Evolutionary conservation across 2,797 vertebrate genomes (phyloP).

Genomic region (Chloroceryle amazona): DNA sequence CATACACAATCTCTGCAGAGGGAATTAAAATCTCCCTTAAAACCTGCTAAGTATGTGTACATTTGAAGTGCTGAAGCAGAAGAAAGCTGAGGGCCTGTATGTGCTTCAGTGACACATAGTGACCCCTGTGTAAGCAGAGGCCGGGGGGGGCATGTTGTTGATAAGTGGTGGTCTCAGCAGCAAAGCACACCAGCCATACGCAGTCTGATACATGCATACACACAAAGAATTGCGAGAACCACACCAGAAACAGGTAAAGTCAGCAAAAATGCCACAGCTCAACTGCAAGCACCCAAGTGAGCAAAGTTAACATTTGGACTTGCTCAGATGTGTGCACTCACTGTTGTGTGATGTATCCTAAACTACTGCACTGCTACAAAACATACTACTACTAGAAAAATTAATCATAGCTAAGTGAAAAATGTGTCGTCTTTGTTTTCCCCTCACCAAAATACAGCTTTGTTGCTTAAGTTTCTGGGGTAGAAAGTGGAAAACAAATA

Average conservation of each 20-base stretch:
- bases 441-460: not conserved
- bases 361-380: not conserved
- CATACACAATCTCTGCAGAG: fast-evolving
- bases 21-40: not conserved
- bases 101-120: not conserved
- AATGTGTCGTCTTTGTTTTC: not conserved
- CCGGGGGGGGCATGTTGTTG: not conserved
- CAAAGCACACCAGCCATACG: fast-evolving
- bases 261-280: not conserved
- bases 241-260: fast-evolving
- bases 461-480: not conserved
- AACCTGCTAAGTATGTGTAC: not conserved
- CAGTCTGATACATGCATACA: not conserved
- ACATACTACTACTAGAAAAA: not conserved
- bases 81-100: not conserved
- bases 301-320: not conserved
- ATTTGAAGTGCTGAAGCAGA: not conserved
- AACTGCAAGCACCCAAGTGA: not conserved
- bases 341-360: not conserved
- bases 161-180: not conserved
- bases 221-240: not conserved
- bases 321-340: fast-evolving
- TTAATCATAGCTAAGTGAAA: not conserved
- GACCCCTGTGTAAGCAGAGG: not conserved
- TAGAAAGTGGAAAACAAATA: not conserved